A percentile compares a stretch with the other conserved stretches of the same genome.
Conservation (phyloP, 2,888 invertebrate genomes). For the Leucophenga montana region DNA sequence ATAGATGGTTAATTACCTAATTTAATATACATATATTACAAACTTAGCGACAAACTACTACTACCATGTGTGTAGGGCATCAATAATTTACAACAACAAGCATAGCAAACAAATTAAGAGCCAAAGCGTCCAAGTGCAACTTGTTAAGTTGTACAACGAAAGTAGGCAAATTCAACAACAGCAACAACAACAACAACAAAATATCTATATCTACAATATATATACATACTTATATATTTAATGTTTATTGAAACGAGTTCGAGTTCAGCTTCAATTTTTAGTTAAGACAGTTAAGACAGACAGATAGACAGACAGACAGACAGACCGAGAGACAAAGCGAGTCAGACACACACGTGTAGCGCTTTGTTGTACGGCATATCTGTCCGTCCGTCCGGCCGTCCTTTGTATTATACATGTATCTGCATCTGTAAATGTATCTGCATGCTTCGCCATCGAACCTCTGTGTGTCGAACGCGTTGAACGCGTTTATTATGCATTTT, state of each 20-base stretch:
- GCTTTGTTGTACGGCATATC: not conserved
- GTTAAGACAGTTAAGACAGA: not conserved
- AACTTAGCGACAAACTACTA: no score
- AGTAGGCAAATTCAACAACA: constrained; percentile 14
- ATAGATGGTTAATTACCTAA: no score
- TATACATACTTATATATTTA: no score
- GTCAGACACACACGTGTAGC: not conserved
- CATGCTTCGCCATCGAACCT: not conserved
- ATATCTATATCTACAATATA: no score
- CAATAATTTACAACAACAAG: no score
- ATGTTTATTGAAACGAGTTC: constrained; percentile 22
- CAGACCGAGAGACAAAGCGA: not conserved
- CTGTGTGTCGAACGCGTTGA: constrained; percentile 29
- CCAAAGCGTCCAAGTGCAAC: constrained; percentile 8
- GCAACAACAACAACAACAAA: no score
- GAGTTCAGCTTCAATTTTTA: constrained; percentile 7
- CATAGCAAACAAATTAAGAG: not conserved
- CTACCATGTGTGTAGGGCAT: no score
- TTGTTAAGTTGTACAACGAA: constrained; percentile 18
- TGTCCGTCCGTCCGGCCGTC: constrained; percentile 32
- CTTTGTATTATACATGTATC: no score
- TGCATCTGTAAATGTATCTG: constrained; percentile 23
- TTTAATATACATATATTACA: no score
- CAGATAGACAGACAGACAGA: not conserved
- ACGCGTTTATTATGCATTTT: constrained; percentile 34